phyloP scores from a whole-genome alignment of 2,888 invertebrate genomes.

The Chrysina gloriosa region DNA sequence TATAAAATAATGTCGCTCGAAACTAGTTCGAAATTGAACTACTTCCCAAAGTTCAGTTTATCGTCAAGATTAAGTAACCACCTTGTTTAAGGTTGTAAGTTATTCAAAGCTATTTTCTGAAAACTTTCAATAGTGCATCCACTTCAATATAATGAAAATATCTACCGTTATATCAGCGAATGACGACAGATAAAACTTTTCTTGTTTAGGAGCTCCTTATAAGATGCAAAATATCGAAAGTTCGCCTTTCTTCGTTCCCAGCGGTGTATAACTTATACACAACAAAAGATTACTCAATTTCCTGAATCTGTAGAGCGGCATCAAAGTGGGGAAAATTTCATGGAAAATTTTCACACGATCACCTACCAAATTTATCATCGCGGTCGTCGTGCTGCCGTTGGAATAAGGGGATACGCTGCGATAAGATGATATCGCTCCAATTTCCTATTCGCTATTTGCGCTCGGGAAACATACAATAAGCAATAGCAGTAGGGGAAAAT shows the following conservation, averaged over 20 bases:
- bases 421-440: conserved; percentile 43
- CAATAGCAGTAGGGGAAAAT: background rate
- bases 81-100: conserved; percentile 14
- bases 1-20: too few species aligned
- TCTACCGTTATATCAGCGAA: conserved; percentile 18
- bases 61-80: background rate
- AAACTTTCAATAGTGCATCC: conserved; percentile 22
- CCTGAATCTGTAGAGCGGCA: background rate
- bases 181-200: conserved; percentile 33
- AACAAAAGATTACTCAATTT: conserved; percentile 31
- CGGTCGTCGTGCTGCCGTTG: conserved; percentile 1
- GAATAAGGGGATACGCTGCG: conserved; percentile 4
- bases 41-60: conserved; percentile 9
- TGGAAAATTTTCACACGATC: conserved; percentile 18
- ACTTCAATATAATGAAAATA: conserved; percentile 27
- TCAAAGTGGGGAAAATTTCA: conserved; percentile 13
- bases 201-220: conserved; percentile 22
- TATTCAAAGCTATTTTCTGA: conserved; percentile 12
- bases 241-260: background rate
- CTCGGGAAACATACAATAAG: conserved; percentile 37
- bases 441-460: conserved; percentile 46
- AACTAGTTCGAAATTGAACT: background rate
- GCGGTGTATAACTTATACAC: conserved; percentile 8
- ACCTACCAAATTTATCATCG: conserved; percentile 11
- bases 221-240: conserved; percentile 22